A percentile compares a stretch with the other conserved stretches of the same genome.
These are phyloP conservation scores for Parthenolecanium corni DNA, from an alignment of 2,888 invertebrate genomes.

Conservation along the genomic window DNA sequence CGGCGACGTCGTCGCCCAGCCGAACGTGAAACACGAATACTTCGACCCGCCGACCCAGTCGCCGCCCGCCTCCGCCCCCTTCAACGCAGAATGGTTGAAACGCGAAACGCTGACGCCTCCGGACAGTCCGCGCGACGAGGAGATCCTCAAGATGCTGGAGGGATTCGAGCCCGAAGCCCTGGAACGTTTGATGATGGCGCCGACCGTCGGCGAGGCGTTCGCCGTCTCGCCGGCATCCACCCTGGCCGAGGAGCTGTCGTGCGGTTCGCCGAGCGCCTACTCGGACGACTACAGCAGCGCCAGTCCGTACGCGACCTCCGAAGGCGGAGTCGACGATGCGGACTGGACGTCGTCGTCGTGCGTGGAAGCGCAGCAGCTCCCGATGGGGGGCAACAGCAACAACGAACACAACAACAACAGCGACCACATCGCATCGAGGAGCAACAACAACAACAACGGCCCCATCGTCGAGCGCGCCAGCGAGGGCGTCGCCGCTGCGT, in stretches of 20 bases:
- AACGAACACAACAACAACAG: no score
- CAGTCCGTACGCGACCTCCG: constrained; percentile 17
- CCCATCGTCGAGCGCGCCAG: no score
- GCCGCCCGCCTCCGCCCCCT: not conserved
- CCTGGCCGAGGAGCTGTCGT: not conserved
- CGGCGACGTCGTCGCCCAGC: no score
- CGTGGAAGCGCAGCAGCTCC: no score
- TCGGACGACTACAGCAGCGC: constrained; percentile 37
- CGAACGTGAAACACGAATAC: no score
- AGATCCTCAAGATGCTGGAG: constrained; percentile 31
- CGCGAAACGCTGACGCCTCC: constrained; percentile 25
- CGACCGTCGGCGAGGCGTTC: constrained; percentile 21
- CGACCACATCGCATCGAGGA: no score
- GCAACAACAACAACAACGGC: not conserved
- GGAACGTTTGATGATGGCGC: constrained; percentile 31
- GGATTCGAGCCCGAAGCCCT: constrained; percentile 32
- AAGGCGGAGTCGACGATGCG: no score
- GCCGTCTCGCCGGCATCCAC: constrained; percentile 6
- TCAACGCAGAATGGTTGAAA: not conserved
- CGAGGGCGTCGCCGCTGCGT: not conserved
- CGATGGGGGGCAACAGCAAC: constrained; percentile 33
- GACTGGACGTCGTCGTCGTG: constrained; percentile 32
- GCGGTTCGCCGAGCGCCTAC: constrained; percentile 39
- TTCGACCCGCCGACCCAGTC: no score
- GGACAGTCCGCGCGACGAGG: constrained; percentile 40